Percentiles rank a stretch among this genome's conserved stretches.
phyloP scores from a whole-genome alignment of 2,113 vertebrate species.

The Upupa epops region DNA sequence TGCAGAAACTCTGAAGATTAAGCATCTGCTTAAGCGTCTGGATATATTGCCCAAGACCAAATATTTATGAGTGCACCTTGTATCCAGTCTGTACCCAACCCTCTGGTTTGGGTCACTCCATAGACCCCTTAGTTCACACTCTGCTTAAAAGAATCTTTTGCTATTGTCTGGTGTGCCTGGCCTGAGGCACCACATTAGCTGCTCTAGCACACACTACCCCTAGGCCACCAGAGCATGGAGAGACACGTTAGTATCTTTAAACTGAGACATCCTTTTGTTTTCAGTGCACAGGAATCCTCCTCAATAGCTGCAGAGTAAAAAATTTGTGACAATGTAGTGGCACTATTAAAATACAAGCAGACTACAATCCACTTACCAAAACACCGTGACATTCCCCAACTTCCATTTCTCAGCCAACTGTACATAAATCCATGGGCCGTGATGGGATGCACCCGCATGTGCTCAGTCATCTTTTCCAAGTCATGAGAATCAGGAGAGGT shows the following conservation, averaged over 20 bases:
- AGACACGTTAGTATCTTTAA: neutral
- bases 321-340: neutral
- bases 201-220: rapidly evolving
- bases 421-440: too few relatives aligned
- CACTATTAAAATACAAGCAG: neutral
- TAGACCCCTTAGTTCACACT: neutral
- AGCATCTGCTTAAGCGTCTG: neutral
- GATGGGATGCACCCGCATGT: too few relatives aligned
- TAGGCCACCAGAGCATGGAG: neutral
- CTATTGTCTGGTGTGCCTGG: neutral
- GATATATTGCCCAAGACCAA: neutral
- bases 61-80: neutral
- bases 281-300: neutral
- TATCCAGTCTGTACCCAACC: neutral
- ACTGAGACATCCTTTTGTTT: neutral
- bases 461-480: too few relatives aligned
- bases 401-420: conserved; percentile 17
- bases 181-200: neutral
- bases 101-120: neutral
- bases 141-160: neutral
- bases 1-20: neutral
- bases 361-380: conserved; percentile 16
- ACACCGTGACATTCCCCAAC: neutral
- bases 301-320: neutral
- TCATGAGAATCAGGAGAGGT: too few relatives aligned